phyloP scores from a whole-genome alignment of 1,140 invertebrate species.

The Drosophila cardini region DNA sequence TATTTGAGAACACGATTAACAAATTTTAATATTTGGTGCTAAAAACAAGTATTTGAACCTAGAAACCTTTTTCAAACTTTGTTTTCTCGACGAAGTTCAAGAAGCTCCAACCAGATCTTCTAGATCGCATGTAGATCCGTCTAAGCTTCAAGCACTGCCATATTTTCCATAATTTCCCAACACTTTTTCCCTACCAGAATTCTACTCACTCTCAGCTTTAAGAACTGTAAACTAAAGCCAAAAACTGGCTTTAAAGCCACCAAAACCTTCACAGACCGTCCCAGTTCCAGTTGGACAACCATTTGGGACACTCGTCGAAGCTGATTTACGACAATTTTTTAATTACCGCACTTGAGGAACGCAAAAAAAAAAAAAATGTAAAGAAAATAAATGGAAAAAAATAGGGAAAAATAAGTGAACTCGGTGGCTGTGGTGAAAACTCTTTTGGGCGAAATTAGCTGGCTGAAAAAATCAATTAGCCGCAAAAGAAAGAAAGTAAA shows the following conservation, averaged over 20 bases:
- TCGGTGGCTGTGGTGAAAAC: slow-evolving; percentile 54
- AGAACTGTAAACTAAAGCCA: slow-evolving; percentile 1
- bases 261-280: background rate
- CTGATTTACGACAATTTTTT: slow-evolving; percentile 70
- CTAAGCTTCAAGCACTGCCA: too few relatives aligned
- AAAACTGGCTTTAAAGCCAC: background rate
- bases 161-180: too few relatives aligned
- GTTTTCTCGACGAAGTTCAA: too few relatives aligned
- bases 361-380: slow-evolving; percentile 28
- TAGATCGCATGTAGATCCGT: too few relatives aligned
- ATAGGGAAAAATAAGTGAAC: slow-evolving; percentile 10
- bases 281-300: background rate
- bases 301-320: slow-evolving; percentile 35
- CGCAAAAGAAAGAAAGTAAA: slow-evolving; percentile 4
- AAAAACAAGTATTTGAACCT: too few relatives aligned
- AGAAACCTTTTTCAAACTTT: too few relatives aligned
- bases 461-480: slow-evolving; percentile 77
- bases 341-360: slow-evolving; percentile 64
- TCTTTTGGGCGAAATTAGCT: slow-evolving; percentile 69
- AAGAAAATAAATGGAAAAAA: slow-evolving; percentile 1
- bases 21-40: too few relatives aligned
- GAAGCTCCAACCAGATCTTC: too few relatives aligned
- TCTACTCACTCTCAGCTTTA: background rate
- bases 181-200: too few relatives aligned
- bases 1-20: too few relatives aligned